Evolutionary conservation across 2,113 vertebrate genomes (phyloP).

Genomic region (Phoenicopterus ruber): DNA sequence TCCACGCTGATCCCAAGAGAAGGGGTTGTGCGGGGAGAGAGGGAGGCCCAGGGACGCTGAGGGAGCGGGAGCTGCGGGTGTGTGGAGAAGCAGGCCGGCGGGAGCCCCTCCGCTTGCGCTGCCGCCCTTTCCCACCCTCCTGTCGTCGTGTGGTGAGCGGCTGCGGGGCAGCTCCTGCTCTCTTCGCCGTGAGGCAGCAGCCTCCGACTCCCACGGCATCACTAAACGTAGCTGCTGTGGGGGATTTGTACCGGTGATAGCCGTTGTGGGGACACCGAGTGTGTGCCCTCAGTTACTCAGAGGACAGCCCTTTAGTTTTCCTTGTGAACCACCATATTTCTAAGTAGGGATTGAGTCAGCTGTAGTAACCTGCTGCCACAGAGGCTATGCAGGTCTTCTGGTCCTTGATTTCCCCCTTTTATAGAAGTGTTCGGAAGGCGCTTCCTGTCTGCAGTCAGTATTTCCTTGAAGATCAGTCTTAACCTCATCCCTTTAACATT

Average conservation of each 20-base stretch:
- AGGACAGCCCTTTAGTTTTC: background rate
- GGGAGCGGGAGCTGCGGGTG: background rate
- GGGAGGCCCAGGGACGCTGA: rapidly evolving
- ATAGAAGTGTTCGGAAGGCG: too few relatives aligned
- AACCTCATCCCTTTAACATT: background rate
- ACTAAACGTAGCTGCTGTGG: rapidly evolving
- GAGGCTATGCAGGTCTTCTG: rapidly evolving
- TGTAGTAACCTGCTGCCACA: background rate
- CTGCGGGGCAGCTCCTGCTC: background rate
- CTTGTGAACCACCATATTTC: background rate
- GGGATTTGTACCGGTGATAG: rapidly evolving
- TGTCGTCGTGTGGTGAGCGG: background rate
- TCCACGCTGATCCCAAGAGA: rapidly evolving
- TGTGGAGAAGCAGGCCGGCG: rapidly evolving
- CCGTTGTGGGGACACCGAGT: rapidly evolving
- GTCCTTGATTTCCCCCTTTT: background rate
- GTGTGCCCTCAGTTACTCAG: rapidly evolving
- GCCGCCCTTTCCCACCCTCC: rapidly evolving
- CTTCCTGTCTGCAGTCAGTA: background rate
- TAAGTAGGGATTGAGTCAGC: background rate
- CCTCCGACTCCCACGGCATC: rapidly evolving
- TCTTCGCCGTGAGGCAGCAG: rapidly evolving
- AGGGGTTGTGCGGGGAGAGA: rapidly evolving
- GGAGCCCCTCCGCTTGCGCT: rapidly evolving
- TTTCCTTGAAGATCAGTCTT: background rate